Conservation (phyloP, 2,113 vertebrate genomes). For the Brienomyrus longianalis region DNA sequence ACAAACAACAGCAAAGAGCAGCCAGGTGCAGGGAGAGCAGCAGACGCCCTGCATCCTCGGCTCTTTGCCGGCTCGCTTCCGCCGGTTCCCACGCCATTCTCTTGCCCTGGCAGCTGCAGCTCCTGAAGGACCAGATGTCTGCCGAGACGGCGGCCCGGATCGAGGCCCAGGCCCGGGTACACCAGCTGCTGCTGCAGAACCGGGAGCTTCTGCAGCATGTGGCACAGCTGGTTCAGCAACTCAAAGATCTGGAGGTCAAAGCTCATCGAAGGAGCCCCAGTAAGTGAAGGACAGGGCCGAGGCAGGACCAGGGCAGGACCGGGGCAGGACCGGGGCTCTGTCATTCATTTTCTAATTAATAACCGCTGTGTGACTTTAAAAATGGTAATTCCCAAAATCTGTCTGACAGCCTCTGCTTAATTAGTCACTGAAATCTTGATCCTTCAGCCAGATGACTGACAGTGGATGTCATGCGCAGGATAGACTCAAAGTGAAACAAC, state of each 20-base stretch:
- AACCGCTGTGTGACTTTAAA: background rate
- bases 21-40: background rate
- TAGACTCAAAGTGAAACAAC: background rate
- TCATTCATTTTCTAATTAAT: background rate
- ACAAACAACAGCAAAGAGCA: background rate
- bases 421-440: background rate
- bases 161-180: conserved; percentile 72
- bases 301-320: too few relatives aligned
- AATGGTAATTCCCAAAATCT: background rate
- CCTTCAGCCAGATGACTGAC: background rate
- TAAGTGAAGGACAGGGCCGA: conserved; percentile 13
- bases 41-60: background rate
- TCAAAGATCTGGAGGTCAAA: conserved; percentile 65
- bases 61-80: background rate
- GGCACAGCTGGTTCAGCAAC: conserved; percentile 71
- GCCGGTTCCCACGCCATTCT: background rate
- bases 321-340: background rate
- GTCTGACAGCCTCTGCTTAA: background rate
- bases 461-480: background rate
- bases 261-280: conserved; percentile 37
- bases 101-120: conserved; percentile 60
- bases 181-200: conserved; percentile 78
- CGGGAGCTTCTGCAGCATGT: conserved; percentile 72
- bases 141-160: conserved; percentile 65
- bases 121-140: conserved; percentile 71